A percentile compares a stretch with the other conserved stretches of the same genome.
Conservation (phyloP, 2,113 vertebrate species). For the Cromileptes altivelis region DNA sequence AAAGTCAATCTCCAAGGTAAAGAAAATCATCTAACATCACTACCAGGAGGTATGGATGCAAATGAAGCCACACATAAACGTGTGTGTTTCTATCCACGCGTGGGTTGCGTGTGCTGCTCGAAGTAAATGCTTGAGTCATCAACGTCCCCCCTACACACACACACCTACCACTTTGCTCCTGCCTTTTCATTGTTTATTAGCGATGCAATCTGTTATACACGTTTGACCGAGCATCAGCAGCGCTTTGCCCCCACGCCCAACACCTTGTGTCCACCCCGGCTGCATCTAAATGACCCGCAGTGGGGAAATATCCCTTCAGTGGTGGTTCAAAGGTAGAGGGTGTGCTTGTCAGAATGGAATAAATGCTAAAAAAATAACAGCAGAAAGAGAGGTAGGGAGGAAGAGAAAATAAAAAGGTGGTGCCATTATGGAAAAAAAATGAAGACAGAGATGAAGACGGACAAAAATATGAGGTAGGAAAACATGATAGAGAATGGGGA, state of each 20-base stretch:
- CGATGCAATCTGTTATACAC: constrained; percentile 84
- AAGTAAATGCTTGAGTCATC: constrained; percentile 40
- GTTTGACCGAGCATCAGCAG: constrained; percentile 45
- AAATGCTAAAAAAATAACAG: constrained; percentile 46
- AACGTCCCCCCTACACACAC: constrained; percentile 17
- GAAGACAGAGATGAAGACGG: constrained; percentile 50
- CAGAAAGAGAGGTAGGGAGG: not conserved
- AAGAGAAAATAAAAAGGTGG: not conserved
- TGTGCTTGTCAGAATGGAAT: constrained; percentile 58
- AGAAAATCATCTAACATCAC: not conserved
- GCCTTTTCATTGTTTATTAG: constrained; percentile 87
- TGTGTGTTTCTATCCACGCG: not conserved
- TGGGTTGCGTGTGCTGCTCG: constrained; percentile 7
- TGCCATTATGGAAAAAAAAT: constrained; percentile 23
- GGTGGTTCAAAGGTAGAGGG: constrained; percentile 21
- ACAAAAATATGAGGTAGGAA: constrained; percentile 47
- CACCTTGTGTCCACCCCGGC: constrained; percentile 50
- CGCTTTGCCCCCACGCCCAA: constrained; percentile 13
- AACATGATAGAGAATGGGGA: not conserved
- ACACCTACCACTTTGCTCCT: constrained; percentile 31
- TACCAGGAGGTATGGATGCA: not conserved
- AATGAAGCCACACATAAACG: not conserved
- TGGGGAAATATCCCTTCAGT: constrained; percentile 64
- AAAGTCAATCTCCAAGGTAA: not conserved
- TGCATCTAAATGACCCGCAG: constrained; percentile 71